Conservation (phyloP, 2,888 invertebrate species). For the Drosophila emarginata region DNA sequence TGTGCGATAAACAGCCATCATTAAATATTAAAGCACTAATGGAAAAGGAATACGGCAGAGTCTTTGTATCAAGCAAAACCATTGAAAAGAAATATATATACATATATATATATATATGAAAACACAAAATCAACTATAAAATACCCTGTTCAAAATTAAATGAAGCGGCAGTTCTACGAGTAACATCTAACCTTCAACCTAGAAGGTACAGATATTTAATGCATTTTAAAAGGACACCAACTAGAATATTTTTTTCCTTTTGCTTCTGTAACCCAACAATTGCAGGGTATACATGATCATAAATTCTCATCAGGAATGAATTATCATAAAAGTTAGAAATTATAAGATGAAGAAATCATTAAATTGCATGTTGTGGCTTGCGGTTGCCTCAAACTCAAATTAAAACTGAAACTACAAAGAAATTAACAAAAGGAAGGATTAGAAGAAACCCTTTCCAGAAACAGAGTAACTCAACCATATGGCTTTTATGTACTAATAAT, state of each 20-base stretch:
- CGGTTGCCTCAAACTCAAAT: background rate
- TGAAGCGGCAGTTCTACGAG: background rate
- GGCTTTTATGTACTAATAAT: too few species aligned
- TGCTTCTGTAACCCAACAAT: background rate
- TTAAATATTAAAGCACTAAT: constrained; percentile 72
- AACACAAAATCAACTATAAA: background rate
- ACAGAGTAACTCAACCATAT: background rate
- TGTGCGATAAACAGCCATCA: constrained; percentile 70
- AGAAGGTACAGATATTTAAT: too few species aligned
- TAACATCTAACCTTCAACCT: too few species aligned
- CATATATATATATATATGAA: constrained; percentile 24
- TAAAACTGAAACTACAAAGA: background rate
- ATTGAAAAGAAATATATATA: constrained; percentile 19
- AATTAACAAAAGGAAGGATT: background rate
- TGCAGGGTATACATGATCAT: background rate
- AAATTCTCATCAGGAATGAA: background rate
- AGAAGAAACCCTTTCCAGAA: background rate
- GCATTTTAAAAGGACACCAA: too few species aligned
- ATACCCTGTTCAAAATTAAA: background rate
- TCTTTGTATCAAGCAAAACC: constrained; percentile 1
- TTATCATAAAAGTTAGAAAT: background rate
- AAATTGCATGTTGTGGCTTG: background rate
- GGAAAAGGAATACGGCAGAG: constrained; percentile 45
- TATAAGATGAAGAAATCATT: background rate
- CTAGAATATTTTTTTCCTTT: too few species aligned